These are phyloP conservation scores for Drosophila paramelanica DNA, from an alignment of 2,888 invertebrate species.

Conservation along the genomic window DNA sequence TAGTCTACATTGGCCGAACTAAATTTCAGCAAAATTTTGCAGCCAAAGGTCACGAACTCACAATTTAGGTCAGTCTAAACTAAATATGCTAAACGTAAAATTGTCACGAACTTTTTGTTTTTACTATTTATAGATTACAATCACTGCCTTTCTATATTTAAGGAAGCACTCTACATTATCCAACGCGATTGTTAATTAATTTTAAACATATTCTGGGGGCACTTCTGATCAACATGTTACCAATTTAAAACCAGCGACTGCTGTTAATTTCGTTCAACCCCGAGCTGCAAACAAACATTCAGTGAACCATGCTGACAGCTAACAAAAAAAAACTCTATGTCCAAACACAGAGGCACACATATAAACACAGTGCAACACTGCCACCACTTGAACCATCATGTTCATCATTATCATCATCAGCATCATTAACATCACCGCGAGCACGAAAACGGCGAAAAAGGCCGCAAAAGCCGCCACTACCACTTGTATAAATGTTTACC, in stretches of 20 bases:
- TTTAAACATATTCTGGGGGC: conserved; percentile 2
- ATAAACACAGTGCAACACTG: conserved; percentile 12
- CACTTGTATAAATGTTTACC: conserved; percentile 77
- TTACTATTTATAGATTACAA: background rate
- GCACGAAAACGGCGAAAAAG: conserved; percentile 37
- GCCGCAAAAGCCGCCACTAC: conserved; percentile 42
- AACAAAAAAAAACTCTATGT: conserved; percentile 20
- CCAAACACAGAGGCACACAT: conserved; percentile 4
- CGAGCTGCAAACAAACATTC: conserved; percentile 12
- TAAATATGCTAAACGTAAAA: background rate
- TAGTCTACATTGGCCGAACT: background rate
- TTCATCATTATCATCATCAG: conserved; percentile 15
- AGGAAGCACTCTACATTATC: background rate
- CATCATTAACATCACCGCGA: conserved; percentile 14
- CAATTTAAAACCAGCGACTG: conserved; percentile 6
- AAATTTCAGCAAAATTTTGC: conserved; percentile 1
- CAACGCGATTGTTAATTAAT: conserved; percentile 17
- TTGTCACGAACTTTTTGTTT: background rate
- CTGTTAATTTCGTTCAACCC: conserved; percentile 9
- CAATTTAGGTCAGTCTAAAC: conserved; percentile 39
- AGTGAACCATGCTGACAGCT: conserved; percentile 4
- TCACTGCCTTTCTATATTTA: background rate
- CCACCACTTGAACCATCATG: conserved; percentile 10
- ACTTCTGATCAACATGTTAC: conserved; percentile 30
- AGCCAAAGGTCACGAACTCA: conserved; percentile 7